Evolutionary conservation across 1,140 invertebrate genomes (phyloP).

Genomic region (Ceratina japonica): DNA sequence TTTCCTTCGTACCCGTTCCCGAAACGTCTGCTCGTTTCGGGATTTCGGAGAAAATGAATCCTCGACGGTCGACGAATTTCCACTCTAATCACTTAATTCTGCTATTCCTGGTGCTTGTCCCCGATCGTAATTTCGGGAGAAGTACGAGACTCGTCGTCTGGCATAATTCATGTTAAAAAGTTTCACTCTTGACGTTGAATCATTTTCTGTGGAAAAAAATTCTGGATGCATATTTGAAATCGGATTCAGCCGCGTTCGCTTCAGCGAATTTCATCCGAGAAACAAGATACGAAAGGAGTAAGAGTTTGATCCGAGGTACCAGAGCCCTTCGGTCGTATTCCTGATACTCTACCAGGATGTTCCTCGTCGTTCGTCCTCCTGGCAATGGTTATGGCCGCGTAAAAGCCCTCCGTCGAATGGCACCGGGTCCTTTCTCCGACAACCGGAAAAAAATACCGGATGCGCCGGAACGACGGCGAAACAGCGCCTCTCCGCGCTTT

Average conservation of each 20-base stretch:
- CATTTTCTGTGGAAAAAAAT: no score
- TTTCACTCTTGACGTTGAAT: no score
- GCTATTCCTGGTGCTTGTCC: no score
- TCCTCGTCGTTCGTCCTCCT: conserved; percentile 20
- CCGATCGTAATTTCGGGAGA: no score
- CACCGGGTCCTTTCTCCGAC: background rate
- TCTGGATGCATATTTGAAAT: no score
- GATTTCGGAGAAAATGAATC: conserved; percentile 50
- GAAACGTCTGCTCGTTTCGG: conserved; percentile 2
- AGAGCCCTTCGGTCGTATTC: conserved; percentile 32
- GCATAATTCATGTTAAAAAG: no score
- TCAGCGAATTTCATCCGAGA: no score
- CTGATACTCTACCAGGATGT: conserved; percentile 31
- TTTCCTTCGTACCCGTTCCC: background rate
- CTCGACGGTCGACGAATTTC: conserved; percentile 18
- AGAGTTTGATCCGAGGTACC: no score
- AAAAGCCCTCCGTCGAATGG: conserved; percentile 53
- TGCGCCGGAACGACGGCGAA: conserved; percentile 5
- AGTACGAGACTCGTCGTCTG: no score
- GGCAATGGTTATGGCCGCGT: conserved; percentile 51
- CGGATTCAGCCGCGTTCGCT: no score
- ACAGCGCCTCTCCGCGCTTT: background rate
- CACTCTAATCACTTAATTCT: background rate
- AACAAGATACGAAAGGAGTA: no score
- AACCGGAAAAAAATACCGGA: background rate